Conservation (phyloP, 2,888 invertebrate genomes). For the Rhogogaster chlorosoma region DNA sequence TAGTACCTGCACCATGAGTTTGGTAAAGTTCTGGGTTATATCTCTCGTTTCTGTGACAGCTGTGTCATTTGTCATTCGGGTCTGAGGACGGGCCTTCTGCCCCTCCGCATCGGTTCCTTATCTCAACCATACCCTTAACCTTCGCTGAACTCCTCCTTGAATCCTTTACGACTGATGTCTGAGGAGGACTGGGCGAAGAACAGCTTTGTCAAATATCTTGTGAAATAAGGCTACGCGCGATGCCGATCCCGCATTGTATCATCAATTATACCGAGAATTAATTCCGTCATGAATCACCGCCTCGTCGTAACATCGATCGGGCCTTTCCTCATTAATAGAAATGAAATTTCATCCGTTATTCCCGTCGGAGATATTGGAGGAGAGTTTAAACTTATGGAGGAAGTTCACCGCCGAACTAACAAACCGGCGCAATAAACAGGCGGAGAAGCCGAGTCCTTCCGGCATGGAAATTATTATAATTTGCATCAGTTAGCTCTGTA, state of each 20-base stretch:
- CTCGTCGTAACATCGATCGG: neutral
- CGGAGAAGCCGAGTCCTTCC: conserved; percentile 56
- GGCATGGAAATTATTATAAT: conserved; percentile 72
- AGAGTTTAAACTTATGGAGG: neutral
- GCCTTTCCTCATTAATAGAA: neutral
- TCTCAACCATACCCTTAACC: conserved; percentile 32
- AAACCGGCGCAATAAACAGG: conserved; percentile 60
- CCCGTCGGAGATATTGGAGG: neutral
- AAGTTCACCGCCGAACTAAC: conserved; percentile 55
- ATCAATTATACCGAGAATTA: neutral
- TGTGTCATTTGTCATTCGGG: conserved; percentile 63
- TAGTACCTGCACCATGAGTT: conserved; percentile 48
- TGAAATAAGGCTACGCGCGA: neutral
- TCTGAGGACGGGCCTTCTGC: conserved; percentile 46
- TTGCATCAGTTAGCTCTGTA: conserved; percentile 72
- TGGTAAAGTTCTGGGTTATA: conserved; percentile 55
- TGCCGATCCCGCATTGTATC: neutral
- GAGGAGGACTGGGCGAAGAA: neutral
- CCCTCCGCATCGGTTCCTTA: conserved; percentile 11
- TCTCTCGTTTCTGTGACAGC: conserved; percentile 54
- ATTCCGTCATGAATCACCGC: neutral
- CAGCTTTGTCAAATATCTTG: conserved; percentile 24
- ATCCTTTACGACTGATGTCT: neutral
- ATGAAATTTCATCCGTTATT: neutral
- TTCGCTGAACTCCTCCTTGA: neutral